Conservation (phyloP, 30 jellyfish, hydroid and myxozoan genomes). For the Aurelia aurita region DNA sequence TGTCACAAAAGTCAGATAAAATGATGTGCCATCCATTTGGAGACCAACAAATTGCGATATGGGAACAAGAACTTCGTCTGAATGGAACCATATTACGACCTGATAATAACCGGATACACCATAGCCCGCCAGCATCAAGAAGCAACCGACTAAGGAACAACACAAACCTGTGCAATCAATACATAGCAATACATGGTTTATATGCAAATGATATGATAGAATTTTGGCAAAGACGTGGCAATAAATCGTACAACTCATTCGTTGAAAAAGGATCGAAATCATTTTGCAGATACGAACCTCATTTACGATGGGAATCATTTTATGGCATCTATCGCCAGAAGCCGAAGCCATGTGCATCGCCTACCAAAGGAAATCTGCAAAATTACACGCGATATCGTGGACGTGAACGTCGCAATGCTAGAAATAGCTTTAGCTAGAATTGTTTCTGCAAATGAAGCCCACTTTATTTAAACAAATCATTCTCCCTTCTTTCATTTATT, state of each 20-base stretch:
- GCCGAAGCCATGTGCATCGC: slow-evolving; percentile 40
- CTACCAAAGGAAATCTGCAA: slow-evolving; percentile 20
- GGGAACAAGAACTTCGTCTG: slow-evolving; percentile 65
- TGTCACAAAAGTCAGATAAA: slow-evolving; percentile 58
- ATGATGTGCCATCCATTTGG: slow-evolving; percentile 79
- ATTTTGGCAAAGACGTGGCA: slow-evolving; percentile 77
- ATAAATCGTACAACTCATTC: slow-evolving; percentile 24
- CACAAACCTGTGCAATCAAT: slow-evolving; percentile 34
- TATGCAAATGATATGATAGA: slow-evolving; percentile 43
- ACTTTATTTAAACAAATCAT: too few species aligned
- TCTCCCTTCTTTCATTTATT: too few species aligned
- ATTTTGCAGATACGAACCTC: slow-evolving; percentile 39
- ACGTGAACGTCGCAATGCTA: slow-evolving; percentile 1
- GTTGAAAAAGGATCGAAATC: not conserved
- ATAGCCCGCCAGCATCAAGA: slow-evolving; percentile 74
- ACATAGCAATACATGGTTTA: slow-evolving; percentile 77
- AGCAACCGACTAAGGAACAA: slow-evolving; percentile 6
- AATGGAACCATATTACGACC: slow-evolving; percentile 19
- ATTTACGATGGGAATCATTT: slow-evolving; percentile 2
- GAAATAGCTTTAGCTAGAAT: too few species aligned
- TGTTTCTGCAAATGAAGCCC: too few species aligned
- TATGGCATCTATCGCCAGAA: slow-evolving; percentile 52
- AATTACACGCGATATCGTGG: slow-evolving; percentile 25
- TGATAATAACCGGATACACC: slow-evolving; percentile 70
- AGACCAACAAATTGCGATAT: slow-evolving; percentile 67